Base-by-base conservation (phyloP, 2,888 invertebrate species). In the Chrysomela aeneicollis region DNA sequence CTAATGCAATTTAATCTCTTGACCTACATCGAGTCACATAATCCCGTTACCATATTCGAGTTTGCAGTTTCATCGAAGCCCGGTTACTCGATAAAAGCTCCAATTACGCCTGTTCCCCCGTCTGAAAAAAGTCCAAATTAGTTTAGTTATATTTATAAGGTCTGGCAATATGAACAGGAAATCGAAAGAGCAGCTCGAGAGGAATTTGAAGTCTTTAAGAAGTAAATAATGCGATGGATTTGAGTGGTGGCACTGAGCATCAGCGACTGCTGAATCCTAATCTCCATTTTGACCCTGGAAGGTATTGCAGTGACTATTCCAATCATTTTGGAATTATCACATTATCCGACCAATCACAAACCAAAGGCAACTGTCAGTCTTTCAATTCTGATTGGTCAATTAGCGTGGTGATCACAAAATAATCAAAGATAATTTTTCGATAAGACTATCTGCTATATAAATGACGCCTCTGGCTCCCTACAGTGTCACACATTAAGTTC, bases 21-120 rank as follows among this genome's bases (percentile, higher is more conserved):
- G 42, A 42, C 42, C 42, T 42, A 42, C n/a, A 42, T 42, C n/a
- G 42, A 42, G 42, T n/a, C 42, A 15, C n/a, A 42, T 42, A 42
- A 42, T 42, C 42, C 42, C 8, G n/a, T 42, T 42, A 4, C 4
- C 10, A 42, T 42, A 42, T 15, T 42, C 42, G 3, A 42, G 42
- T 42, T 15, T 12, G 42, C 42, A n/a, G 42, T 42, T 42, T 42
- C 12, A 12, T 15, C 42, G 42, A 42, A 42, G 42, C 15, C 15
- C 3, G n/a, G 42, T 15, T 42, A 10, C 42, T 42, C 42, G 15
- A 42, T 42, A 15, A 42, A 42, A 42, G n/a, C 42, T 42, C 42
- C 42, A 42, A 42, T 42, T 42, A 42, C 15, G n/a, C 6, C 42
- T 10, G 42, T 42, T 42, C 15, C 42, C 6, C 2, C 10, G 15